These are phyloP conservation scores for Teleogryllus occipitalis DNA, from an alignment of 1,140 invertebrate genomes.

Conservation along the genomic window DNA sequence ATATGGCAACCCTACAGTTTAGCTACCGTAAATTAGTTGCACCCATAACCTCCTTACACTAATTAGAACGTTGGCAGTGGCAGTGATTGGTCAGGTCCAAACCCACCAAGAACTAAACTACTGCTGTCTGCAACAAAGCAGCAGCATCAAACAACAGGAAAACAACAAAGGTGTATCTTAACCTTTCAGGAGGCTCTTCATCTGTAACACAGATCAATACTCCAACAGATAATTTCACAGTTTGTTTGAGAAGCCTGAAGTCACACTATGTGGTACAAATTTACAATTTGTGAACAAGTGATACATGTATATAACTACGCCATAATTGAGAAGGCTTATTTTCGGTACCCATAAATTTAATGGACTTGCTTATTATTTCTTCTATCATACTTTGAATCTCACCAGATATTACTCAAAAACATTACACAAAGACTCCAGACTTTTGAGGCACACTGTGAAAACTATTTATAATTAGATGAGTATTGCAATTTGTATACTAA, in stretches of 20 bases:
- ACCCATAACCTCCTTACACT: neutral
- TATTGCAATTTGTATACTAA: neutral
- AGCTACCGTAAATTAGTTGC: neutral
- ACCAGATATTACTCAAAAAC: neutral
- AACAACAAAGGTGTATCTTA: neutral
- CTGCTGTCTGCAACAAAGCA: neutral
- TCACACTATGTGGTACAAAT: neutral
- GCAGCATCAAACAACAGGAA: neutral
- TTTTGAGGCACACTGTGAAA: neutral
- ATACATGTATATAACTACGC: neutral
- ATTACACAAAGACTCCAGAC: slow-evolving; percentile 4
- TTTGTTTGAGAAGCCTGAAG: slow-evolving; percentile 4
- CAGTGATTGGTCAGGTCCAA: slow-evolving; percentile 17
- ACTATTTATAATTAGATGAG: slow-evolving; percentile 6
- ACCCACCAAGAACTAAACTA: slow-evolving; percentile 13
- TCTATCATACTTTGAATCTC: neutral
- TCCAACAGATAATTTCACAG: neutral
- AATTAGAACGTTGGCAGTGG: slow-evolving; percentile 13
- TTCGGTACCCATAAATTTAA: neutral
- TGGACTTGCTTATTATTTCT: neutral
- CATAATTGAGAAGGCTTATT: neutral
- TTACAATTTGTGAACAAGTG: neutral
- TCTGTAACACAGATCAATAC: neutral
- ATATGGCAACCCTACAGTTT: neutral
- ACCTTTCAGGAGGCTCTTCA: neutral